phyloP scores from a whole-genome alignment of 2,113 vertebrate genomes.

The Alectura lathami region DNA sequence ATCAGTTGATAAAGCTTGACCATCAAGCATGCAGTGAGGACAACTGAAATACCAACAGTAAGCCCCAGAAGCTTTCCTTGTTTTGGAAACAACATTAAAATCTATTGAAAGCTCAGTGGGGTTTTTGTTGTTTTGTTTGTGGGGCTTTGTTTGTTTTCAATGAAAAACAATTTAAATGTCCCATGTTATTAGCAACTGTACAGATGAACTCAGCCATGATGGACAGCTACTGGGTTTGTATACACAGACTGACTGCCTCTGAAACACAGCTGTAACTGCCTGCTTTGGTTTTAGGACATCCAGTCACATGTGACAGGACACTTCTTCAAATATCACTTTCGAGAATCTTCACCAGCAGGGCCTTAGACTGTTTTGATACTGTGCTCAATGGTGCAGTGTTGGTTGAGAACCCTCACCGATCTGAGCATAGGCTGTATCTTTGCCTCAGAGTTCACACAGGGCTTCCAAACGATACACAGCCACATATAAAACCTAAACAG shows the following conservation, averaged over 20 bases:
- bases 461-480: neutral
- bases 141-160: neutral
- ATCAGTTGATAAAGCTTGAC: neutral
- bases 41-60: neutral
- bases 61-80: neutral
- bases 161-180: neutral
- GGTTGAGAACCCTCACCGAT: neutral
- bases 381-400: neutral
- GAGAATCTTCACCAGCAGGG: neutral
- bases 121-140: neutral
- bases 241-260: neutral
- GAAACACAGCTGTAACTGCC: neutral
- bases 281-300: neutral
- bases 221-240: neutral
- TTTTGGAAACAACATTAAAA: neutral
- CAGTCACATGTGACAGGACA: neutral
- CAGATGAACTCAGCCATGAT: neutral
- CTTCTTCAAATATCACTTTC: neutral
- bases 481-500: neutral
- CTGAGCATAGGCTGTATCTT: neutral
- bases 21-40: neutral
- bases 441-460: neutral
- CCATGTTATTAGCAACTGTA: neutral
- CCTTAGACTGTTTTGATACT: neutral
- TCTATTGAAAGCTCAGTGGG: fast-evolving